Evolutionary conservation across 35 echinoderm and acorn worm species (phyloP).

Genomic region (Eucidaris tribuloides): DNA sequence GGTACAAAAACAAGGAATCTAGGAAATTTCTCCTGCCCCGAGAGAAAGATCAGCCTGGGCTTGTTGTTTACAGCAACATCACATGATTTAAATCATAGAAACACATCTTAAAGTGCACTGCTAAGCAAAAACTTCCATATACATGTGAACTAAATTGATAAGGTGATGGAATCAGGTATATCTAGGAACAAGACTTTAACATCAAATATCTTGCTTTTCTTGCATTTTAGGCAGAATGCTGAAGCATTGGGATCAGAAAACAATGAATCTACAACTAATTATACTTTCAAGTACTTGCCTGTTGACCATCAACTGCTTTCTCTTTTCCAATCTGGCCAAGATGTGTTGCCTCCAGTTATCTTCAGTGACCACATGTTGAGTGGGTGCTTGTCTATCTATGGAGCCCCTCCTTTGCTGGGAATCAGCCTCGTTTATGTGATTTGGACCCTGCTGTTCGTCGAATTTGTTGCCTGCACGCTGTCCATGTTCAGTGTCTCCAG

Average conservation of each 20-base stretch:
- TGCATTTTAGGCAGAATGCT: not conserved
- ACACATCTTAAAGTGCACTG: too few relatives aligned
- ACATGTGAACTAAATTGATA: not conserved
- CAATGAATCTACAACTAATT: not conserved
- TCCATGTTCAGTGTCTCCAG: not conserved
- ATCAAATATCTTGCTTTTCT: not conserved
- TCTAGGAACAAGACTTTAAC: not conserved
- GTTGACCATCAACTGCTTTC: not conserved
- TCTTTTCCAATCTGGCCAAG: not conserved
- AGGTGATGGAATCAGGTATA: not conserved
- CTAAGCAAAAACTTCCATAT: not conserved
- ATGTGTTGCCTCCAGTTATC: conserved; percentile 13
- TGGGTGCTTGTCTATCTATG: not conserved
- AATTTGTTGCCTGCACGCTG: not conserved
- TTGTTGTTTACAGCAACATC: too few relatives aligned
- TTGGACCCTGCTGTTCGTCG: not conserved
- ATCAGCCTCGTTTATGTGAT: not conserved
- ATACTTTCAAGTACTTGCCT: not conserved
- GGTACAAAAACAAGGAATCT: too few relatives aligned
- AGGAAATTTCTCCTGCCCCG: too few relatives aligned
- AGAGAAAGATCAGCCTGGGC: too few relatives aligned
- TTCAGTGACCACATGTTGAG: not conserved
- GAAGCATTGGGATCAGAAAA: not conserved
- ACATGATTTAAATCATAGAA: too few relatives aligned
- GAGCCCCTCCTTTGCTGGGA: not conserved